Evolutionary conservation across 2,113 vertebrate genomes (phyloP), one percentile per base, ranked within the genome.

Genomic region (Chamaetylas fuelleborni): DNA sequence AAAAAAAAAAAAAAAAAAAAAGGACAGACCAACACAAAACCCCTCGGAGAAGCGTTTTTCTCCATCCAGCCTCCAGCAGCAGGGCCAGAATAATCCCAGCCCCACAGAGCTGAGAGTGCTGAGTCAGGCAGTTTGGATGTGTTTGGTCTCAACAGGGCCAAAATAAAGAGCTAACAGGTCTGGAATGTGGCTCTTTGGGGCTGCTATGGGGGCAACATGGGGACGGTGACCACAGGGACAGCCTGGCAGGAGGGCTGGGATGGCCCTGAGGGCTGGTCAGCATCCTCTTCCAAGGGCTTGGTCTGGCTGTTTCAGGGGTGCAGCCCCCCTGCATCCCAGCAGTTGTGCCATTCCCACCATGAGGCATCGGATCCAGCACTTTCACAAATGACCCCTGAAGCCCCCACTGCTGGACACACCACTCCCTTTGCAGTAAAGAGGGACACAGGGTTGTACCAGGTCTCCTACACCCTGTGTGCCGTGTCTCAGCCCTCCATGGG

Each of bases 281-380:
- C 47, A 43, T 8, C 23, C 15, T 26, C 11, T 8, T 28, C 25
- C 53, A 42, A 38, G 45, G 28, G 31, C 25, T 69, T 38, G 19
- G 15, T 62, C n/a, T 2, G 2, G 6, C 61, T 1, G 0, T 43
- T 51, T 31, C 0, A 3, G 42, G n/a, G 15, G 8, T 9, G 17
- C 58, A n/a, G 12, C 9, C 7, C 42, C 14, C 12, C 17, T 14
- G 28, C 36, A 29, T 15, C 50, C 58, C 48, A 14, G 45, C 25
- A 2, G 1, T 28, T 0, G 0, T 11, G 57, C 57, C 14, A 1
- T 70, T 73, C 42, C 54, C 17, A 1, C 43, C 0, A 0, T 1
- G 22, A 19, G 18, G 24, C 17, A 5, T 6, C 1, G 0, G 43
- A 17, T 13, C 12, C 0, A 4, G 60, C 15, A 9, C 40, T 53